Evolutionary conservation across 2,797 vertebrate species (phyloP).

Genomic region (Naso thynnoides): DNA sequence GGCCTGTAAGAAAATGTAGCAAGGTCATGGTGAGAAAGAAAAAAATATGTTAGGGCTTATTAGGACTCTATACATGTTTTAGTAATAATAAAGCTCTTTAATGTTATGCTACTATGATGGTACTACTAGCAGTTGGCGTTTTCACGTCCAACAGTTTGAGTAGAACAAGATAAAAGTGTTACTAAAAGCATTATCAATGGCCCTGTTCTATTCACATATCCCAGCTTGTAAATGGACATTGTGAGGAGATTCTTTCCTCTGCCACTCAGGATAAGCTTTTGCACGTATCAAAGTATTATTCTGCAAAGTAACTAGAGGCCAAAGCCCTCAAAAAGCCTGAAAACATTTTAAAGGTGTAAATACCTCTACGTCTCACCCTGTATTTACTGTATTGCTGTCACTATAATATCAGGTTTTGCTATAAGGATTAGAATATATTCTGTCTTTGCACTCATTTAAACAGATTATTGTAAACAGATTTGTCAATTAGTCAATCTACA

Average conservation of each 20-base stretch:
- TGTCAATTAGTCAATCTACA: too few relatives aligned
- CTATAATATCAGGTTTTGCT: too few relatives aligned
- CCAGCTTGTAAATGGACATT: neutral
- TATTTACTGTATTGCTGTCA: too few relatives aligned
- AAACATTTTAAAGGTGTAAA: neutral
- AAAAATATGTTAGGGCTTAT: too few relatives aligned
- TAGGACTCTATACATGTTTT: neutral
- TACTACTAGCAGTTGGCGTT: neutral
- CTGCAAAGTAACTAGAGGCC: neutral
- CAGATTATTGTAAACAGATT: too few relatives aligned
- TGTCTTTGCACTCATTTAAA: too few relatives aligned
- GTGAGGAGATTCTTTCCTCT: neutral
- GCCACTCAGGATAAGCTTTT: neutral
- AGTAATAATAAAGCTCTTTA: neutral
- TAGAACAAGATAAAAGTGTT: neutral
- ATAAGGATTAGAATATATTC: too few relatives aligned
- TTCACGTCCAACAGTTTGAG: neutral
- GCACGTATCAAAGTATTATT: too few relatives aligned
- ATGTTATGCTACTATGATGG: neutral
- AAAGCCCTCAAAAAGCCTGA: neutral
- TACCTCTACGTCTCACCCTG: too few relatives aligned
- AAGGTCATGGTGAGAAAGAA: neutral
- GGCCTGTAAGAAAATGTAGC: neutral
- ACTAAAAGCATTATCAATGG: neutral
- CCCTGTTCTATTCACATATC: neutral